These are phyloP conservation scores for Drosophila punjabiensis DNA, from an alignment of 1,140 invertebrate genomes.

Conservation along the genomic window DNA sequence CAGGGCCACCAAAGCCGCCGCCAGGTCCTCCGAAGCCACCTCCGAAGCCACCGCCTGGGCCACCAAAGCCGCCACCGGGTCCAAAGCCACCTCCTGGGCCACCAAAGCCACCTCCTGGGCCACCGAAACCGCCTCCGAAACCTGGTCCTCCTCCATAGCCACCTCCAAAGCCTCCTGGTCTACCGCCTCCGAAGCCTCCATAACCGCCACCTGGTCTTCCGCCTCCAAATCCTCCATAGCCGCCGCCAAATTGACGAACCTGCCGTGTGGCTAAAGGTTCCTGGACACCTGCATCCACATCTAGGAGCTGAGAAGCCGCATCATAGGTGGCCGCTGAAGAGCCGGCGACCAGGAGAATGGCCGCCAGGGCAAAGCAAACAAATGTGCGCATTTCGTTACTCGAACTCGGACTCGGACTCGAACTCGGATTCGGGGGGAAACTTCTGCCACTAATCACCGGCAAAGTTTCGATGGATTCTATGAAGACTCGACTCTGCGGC, in stretches of 20 bases:
- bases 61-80: constrained; percentile 4
- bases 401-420: neutral
- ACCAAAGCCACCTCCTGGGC: constrained; percentile 3
- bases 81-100: neutral
- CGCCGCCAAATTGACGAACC: constrained; percentile 25
- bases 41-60: constrained; percentile 20
- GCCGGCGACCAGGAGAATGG: constrained; percentile 26
- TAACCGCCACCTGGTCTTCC: constrained; percentile 12
- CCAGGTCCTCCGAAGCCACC: neutral
- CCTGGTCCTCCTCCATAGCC: constrained; percentile 6
- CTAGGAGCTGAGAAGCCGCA: constrained; percentile 18
- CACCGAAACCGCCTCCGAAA: neutral
- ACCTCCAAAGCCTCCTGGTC: constrained; percentile 1
- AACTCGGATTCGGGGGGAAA: constrained; percentile 11
- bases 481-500: constrained; percentile 15
- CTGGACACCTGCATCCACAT: constrained; percentile 38
- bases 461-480: constrained; percentile 53
- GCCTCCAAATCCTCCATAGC: constrained; percentile 8
- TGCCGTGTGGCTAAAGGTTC: constrained; percentile 1
- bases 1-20: constrained; percentile 11
- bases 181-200: neutral
- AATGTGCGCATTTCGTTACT: constrained; percentile 49
- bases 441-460: constrained; percentile 53
- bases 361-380: constrained; percentile 37
- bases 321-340: constrained; percentile 28